phyloP scores from a whole-genome alignment of 2,113 vertebrate genomes.

The Gallinago undulata region DNA sequence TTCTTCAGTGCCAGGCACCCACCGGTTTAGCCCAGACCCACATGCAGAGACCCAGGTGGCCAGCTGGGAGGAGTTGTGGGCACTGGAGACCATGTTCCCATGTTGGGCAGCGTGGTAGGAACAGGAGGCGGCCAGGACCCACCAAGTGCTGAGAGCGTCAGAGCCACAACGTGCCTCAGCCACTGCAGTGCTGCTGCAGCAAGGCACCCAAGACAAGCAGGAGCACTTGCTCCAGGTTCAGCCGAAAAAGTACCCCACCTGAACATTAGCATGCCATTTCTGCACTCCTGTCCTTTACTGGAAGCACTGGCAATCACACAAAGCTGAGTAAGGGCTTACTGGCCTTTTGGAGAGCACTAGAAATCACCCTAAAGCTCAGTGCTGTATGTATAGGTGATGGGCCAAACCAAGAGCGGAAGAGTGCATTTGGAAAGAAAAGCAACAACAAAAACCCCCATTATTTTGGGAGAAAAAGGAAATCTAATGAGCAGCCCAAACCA shows the following conservation, averaged over 20 bases:
- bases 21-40: fast-evolving
- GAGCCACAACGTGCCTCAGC: background rate
- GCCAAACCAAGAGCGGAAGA: background rate
- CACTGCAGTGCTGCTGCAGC: fast-evolving
- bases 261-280: background rate
- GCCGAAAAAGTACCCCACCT: fast-evolving
- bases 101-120: fast-evolving
- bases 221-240: background rate
- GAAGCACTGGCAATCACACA: background rate
- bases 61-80: background rate
- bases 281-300: background rate
- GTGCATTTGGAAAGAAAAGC: background rate
- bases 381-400: background rate
- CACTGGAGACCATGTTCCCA: too few species aligned
- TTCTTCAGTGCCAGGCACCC: background rate
- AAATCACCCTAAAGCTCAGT: background rate
- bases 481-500: background rate
- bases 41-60: background rate
- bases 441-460: background rate
- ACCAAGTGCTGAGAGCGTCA: fast-evolving
- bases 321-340: background rate
- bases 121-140: background rate
- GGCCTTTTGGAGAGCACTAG: background rate
- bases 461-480: background rate
- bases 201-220: fast-evolving